phyloP scores from a whole-genome alignment of 2,888 invertebrate genomes.

The Parthenolecanium corni region DNA sequence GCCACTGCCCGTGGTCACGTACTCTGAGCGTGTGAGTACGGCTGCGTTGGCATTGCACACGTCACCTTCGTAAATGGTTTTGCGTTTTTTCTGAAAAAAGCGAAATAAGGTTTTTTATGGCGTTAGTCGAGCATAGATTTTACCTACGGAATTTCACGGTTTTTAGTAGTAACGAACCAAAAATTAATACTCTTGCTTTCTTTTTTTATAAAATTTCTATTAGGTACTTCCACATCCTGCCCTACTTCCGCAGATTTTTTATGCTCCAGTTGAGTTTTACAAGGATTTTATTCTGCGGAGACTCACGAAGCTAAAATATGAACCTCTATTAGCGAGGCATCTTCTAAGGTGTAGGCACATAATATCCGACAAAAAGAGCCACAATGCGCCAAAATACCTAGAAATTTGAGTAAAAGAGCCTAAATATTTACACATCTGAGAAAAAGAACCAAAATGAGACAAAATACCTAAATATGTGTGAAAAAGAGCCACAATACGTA shows the following conservation, averaged over 20 bases:
- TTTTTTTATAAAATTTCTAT: too few species aligned
- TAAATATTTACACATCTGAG: neutral
- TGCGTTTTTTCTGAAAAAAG: constrained; percentile 25
- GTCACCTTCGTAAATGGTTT: constrained; percentile 25
- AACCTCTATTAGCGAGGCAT: neutral
- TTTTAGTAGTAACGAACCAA: too few species aligned
- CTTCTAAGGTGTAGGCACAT: neutral
- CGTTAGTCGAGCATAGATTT: too few species aligned
- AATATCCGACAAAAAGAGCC: neutral
- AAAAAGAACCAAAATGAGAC: neutral
- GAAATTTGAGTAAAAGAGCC: neutral
- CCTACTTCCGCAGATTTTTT: too few species aligned
- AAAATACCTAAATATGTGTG: too few species aligned
- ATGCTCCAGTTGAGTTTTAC: neutral
- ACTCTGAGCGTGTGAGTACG: too few species aligned
- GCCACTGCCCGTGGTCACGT: neutral
- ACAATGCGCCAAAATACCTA: neutral
- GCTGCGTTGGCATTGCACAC: neutral
- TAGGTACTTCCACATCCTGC: too few species aligned
- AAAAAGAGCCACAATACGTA: too few species aligned
- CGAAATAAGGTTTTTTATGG: too few species aligned
- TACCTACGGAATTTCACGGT: too few species aligned
- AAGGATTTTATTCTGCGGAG: too few species aligned
- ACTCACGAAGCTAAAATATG: neutral
- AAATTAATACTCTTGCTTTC: too few species aligned